A percentile compares a stretch with the other conserved stretches of the same genome.
These are phyloP conservation scores for Melipona bicolor DNA, from an alignment of 2,888 invertebrate genomes.

Conservation along the genomic window DNA sequence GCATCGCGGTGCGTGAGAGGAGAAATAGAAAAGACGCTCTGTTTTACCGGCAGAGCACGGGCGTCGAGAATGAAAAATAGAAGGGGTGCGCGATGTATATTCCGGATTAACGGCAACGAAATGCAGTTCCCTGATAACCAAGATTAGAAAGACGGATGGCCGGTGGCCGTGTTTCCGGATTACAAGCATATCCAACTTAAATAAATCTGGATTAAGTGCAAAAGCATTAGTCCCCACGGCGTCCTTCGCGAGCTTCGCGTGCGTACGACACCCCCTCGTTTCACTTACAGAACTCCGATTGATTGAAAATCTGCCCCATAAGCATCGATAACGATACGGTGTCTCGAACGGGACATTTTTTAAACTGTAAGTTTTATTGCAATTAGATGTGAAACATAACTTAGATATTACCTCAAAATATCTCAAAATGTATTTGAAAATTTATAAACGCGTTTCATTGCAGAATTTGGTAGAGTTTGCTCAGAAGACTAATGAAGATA, in stretches of 20 bases:
- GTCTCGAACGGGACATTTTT: background rate
- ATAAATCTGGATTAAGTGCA: conserved; percentile 50
- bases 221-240: conserved; percentile 18
- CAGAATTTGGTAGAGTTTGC: too few species aligned
- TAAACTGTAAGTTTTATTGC: too few species aligned
- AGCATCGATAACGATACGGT: background rate
- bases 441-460: too few species aligned
- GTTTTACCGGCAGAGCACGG: background rate
- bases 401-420: too few species aligned
- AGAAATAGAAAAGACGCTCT: background rate
- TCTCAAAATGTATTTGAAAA: too few species aligned
- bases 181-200: conserved; percentile 40
- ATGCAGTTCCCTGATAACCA: conserved; percentile 43
- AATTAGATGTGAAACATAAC: too few species aligned
- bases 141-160: conserved; percentile 51
- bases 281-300: background rate
- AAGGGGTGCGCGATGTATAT: conserved; percentile 23
- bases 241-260: background rate
- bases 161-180: conserved; percentile 32
- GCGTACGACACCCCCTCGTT: background rate
- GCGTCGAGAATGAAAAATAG: conserved; percentile 25
- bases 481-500: too few species aligned
- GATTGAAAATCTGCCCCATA: background rate
- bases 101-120: conserved; percentile 34
- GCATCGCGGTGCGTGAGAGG: too few species aligned